Evolutionary conservation across 2,113 vertebrate genomes (phyloP), one percentile per base, ranked within the genome.

Genomic region (Bettongia penicillata): DNA sequence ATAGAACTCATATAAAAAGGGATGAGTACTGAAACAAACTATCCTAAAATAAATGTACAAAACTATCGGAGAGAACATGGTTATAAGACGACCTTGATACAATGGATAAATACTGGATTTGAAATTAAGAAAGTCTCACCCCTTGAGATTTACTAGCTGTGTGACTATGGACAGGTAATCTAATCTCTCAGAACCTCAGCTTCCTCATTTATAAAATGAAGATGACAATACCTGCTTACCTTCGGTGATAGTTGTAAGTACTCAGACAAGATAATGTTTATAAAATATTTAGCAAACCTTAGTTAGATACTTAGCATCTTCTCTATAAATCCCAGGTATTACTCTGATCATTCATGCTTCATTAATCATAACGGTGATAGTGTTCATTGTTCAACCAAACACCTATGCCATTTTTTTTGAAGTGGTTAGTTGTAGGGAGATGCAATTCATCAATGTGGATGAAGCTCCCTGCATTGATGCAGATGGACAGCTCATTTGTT

Each of bases 21-120:
- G 61, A 23, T 84, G 12, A 92, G 0, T 50, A n/a, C 92, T 57
- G 84, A 90, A 53, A 93, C 11, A 91, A 91, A 49, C 0, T 51
- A 25, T 95, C 92, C 51, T 94, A 68, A 94, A 93, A 48, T 14
- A 94, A 90, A 90, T 93, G 9, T 37, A 9, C 23, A 94, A 90
- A 95, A 31, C 14, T 11, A 50, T 89, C 53, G 24, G 37, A 93
- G 24, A 9, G 94, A 96, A 22, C n/a, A 43, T 84, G 68, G 19
- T 43, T 43, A 22, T 84, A 84, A 84, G 68, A 23, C n/a, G 43
- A 43, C n/a, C n/a, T 8, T 84, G 5, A 23, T 43, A 43, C 19
- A 84, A 84, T 77, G 37, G 16, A 77, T n/a, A 84, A 84, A 84
- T 43, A 16, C 68, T 84, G 43, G n/a, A 43, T 84, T 84, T 43